Base-by-base conservation (phyloP, 2,113 vertebrate species). In the Prionailurus bengalensis region DNA sequence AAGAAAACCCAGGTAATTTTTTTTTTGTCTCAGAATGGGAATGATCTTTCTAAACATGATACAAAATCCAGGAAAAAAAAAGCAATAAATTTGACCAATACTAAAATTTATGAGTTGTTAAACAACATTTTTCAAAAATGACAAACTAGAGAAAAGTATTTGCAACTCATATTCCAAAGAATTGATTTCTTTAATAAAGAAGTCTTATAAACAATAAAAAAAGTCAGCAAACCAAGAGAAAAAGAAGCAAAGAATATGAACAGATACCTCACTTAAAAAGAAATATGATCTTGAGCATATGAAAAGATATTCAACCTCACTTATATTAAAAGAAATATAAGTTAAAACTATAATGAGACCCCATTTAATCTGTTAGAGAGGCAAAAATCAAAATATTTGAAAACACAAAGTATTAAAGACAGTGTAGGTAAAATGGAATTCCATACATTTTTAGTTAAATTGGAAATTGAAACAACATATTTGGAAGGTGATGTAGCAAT, bases 111-210 rank as follows among this genome's bases (percentile, higher is more conserved):
- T 70, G 29, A 68, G 21, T 63, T 61, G 27, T 79, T 84, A 61
- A 85, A 79, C 78, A 81, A 70, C 19, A 27, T 68, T 84, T 76
- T 78, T 12, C 42, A 92, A 92, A 85, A 55, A 51, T 36, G 45
- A 70, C 13, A 96, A 70, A 93, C 23, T 29, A 16, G 15, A 86
- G 88, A 88, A 89, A 96, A 55, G 70, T 88, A 93, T 84, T 66
- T 91, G 39, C 12, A 96, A 81, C 16, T 73, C 58, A 68, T n/a
- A 91, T 80, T 61, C 17, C 19, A 96, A 91, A 94, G 19, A 80
- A 80, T 7, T 89, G 1, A 82, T 87, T 68, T 95, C 42, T 95
- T 87, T 91, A 82, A 89, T 94, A 93, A 86, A 94, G 23, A 90
- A 6, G 2, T 83, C 42, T 21, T 65, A 58, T 27, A 68, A 83